Base-by-base conservation (phyloP, 2,797 vertebrate genomes). In the Philypnodon macrostomus region DNA sequence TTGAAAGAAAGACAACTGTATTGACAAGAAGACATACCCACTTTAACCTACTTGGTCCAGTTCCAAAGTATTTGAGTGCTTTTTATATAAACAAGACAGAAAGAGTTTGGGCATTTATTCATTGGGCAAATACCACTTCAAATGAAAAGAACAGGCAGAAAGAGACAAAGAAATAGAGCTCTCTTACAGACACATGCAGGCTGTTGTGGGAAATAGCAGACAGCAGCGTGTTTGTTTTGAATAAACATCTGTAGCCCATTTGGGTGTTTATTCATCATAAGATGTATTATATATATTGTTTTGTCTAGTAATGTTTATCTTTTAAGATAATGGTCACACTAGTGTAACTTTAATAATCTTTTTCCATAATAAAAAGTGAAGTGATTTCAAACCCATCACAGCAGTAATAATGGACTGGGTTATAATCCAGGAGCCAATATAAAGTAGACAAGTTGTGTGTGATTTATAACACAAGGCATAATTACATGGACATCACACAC, bases 41-140 rank as follows among this genome's bases (percentile, higher is more conserved):
- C 8, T 75, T 88, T 89, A 91, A 90, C 88, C 90, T 88, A 90
- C 89, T 87, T 90, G 88, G 73, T 92, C 89, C 90, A 77, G 90
- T 72, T 92, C 90, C 90, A 87, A 90, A 91, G 83, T 82, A 88
- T 88, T 86, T 89, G 90, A 89, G 84, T 83, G 90, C 90, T 92
- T 92, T 91, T 90, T 88, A 85, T 87, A 74, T 86, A 85, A 89
- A 92, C 45, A 71, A 91, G 89, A 91, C 87, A 91, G 80, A 92
- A 70, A 90, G 70, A n/a, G n/a, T n/a, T n/a, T n/a, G n/a, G 84
- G 86, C 67, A 88, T 91, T 89, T 89, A 90, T 89, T 90, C 59
- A 86, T n/a, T 74, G 59, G 68, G 70, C 70, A 81, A 82, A 84
- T 77, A 87, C 84, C 82, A 88, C 63, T 75, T 70, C 48, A 84